phyloP scores from a whole-genome alignment of 1,140 invertebrate genomes.

The Drosophila truncata region DNA sequence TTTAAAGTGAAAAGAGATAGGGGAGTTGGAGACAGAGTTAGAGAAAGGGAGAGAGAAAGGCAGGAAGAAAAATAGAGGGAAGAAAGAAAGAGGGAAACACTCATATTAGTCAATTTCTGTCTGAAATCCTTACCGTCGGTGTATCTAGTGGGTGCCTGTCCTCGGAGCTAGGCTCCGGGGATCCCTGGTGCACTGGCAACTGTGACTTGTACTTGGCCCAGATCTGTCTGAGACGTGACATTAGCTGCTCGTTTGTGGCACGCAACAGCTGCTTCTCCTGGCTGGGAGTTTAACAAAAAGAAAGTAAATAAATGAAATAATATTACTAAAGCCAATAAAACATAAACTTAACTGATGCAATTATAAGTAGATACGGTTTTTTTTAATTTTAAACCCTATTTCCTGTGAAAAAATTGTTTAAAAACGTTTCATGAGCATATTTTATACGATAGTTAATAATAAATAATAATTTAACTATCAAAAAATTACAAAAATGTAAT shows the following conservation, averaged over 20 bases:
- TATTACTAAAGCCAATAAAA: not conserved
- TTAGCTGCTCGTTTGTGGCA: slow-evolving; percentile 87
- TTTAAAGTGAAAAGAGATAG: slow-evolving; percentile 32
- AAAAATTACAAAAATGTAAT: not conserved
- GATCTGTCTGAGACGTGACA: slow-evolving; percentile 87
- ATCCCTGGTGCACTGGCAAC: slow-evolving; percentile 47
- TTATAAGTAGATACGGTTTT: too few species aligned
- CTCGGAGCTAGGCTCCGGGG: slow-evolving; percentile 49
- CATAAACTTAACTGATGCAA: too few species aligned
- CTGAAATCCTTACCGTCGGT: slow-evolving; percentile 53
- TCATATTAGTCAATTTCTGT: slow-evolving; percentile 51
- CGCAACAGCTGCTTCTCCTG: slow-evolving; percentile 86
- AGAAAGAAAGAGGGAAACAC: slow-evolving; percentile 30
- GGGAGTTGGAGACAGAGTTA: not conserved
- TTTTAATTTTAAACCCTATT: too few species aligned
- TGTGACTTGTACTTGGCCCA: slow-evolving; percentile 86
- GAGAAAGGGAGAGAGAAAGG: slow-evolving; percentile 45
- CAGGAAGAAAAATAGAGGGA: slow-evolving; percentile 44
- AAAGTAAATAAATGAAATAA: slow-evolving; percentile 2
- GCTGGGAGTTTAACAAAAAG: slow-evolving; percentile 33
- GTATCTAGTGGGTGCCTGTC: slow-evolving; percentile 52
- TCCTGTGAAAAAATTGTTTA: too few species aligned
- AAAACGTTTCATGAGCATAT: too few species aligned
- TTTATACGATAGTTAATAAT: not conserved
- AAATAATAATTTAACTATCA: not conserved